Evolutionary conservation across 1,140 invertebrate species (phyloP).

Genomic region (Anagrus nilaparvatae): DNA sequence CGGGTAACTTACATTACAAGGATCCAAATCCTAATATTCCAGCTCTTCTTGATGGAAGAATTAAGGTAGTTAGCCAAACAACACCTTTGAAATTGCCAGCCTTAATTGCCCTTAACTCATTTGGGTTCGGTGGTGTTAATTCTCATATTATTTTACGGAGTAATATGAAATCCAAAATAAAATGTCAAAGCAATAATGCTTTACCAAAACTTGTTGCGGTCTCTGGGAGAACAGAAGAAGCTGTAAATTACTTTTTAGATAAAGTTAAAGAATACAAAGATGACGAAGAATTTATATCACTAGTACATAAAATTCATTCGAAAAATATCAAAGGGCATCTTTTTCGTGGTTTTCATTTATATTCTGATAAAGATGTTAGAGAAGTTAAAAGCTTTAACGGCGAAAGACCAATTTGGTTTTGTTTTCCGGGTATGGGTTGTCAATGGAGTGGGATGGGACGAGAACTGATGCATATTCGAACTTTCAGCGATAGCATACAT

Average conservation of each 20-base stretch:
- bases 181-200: slow-evolving; percentile 34
- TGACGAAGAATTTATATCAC: slow-evolving; percentile 43
- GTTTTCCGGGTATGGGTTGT: slow-evolving; percentile 83
- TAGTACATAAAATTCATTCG: slow-evolving; percentile 40
- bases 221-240: slow-evolving; percentile 58
- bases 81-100: slow-evolving; percentile 49
- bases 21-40: slow-evolving; percentile 54
- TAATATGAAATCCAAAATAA: slow-evolving; percentile 39
- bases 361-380: slow-evolving; percentile 31
- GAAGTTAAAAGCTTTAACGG: slow-evolving; percentile 49
- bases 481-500: no score
- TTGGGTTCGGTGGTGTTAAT: slow-evolving; percentile 51
- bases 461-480: slow-evolving; percentile 27
- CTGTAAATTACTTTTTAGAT: slow-evolving; percentile 55
- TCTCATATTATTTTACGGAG: slow-evolving; percentile 53
- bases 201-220: slow-evolving; percentile 48
- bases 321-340: slow-evolving; percentile 48
- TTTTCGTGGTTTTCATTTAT: slow-evolving; percentile 41
- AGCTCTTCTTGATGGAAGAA: slow-evolving; percentile 49
- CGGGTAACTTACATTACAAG: slow-evolving; percentile 62
- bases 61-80: slow-evolving; percentile 50
- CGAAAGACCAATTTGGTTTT: slow-evolving; percentile 66
- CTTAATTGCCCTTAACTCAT: slow-evolving; percentile 43
- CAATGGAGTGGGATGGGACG: slow-evolving; percentile 78
- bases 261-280: slow-evolving; percentile 45